phyloP scores from a whole-genome alignment of 2,888 invertebrate species.

The Mythimna ferrago region DNA sequence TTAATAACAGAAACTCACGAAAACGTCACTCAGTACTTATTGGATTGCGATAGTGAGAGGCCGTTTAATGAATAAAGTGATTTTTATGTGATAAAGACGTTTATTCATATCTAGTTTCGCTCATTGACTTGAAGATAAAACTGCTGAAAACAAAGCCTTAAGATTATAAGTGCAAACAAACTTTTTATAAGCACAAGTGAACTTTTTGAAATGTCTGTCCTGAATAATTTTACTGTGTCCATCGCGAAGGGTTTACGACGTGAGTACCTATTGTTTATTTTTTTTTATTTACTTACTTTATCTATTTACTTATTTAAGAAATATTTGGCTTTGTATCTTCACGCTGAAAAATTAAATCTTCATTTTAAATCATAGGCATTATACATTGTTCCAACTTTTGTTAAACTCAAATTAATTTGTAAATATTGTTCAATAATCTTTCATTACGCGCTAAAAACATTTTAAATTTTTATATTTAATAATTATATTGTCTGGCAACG shows the following conservation, averaged over 20 bases:
- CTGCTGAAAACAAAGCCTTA: constrained; percentile 36
- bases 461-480: too few relatives aligned
- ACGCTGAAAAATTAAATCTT: too few relatives aligned
- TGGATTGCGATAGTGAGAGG: constrained; percentile 36
- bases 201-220: constrained; percentile 78
- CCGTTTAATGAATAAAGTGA: constrained; percentile 51
- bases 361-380: too few relatives aligned
- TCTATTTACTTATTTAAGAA: too few relatives aligned
- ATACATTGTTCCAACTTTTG: background rate
- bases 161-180: constrained; percentile 61
- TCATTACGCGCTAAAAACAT: too few relatives aligned
- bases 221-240: constrained; percentile 85
- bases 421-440: background rate
- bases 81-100: constrained; percentile 53
- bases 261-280: constrained; percentile 74
- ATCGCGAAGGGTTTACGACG: constrained; percentile 82
- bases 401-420: background rate
- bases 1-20: constrained; percentile 52
- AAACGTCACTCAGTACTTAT: constrained; percentile 50
- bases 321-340: too few relatives aligned
- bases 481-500: too few relatives aligned
- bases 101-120: constrained; percentile 37
- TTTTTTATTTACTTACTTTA: constrained; percentile 9
- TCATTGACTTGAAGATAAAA: constrained; percentile 33
- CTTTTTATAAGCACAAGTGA: constrained; percentile 43